Base-by-base conservation (phyloP, 2,888 invertebrate species). In the Calameuta filiformis region DNA sequence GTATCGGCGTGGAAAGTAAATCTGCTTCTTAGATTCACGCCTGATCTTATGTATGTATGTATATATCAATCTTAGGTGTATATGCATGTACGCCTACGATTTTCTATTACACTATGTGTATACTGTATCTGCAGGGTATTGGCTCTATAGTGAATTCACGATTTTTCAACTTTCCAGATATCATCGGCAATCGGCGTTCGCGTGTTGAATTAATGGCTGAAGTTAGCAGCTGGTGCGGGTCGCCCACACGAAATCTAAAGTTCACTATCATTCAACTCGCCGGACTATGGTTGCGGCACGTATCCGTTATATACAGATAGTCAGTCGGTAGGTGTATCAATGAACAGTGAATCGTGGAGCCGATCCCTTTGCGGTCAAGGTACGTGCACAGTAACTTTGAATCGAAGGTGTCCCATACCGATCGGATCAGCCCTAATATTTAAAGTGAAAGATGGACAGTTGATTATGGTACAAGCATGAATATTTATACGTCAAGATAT, bases 211-310 rank as follows among this genome's bases (percentile, higher is more conserved):
- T 78, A 78, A 78, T 75, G 77, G 75, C 68, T 40, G 69, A 69
- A 78, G 77, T 75, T 78, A 56, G 69, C 56, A 71, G 77, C 77
- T 69, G 37, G 75, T 78, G 77, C 75, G 77, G 77, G 71, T 75
- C 77, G 77, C 77, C 77, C 71, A 78, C 77, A 75, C 77, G 71
- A 69, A 69, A 78, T 69, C 31, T 37, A 77, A 74, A 77, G 77
- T 77, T 77, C 74, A 74, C 74, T 77, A 77, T 77, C 77, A 77
- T 68, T 77, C 77, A 77, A 37, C 31, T 56, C 9, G 56, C 9
- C 23, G 23, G 56, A 23, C 56, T 56, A 23, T 56, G 56, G 23
- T 9, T 56, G 56, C 56, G 56, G 56, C 56, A 56, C 23, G 56
- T 56, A 56, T 56, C 15, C 56, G 15, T 6, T 56, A 9, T 56